Percentiles rank a stretch among this genome's conserved stretches.
phyloP scores from a whole-genome alignment of 2,113 vertebrate species.

The Dipodomys merriami region DNA sequence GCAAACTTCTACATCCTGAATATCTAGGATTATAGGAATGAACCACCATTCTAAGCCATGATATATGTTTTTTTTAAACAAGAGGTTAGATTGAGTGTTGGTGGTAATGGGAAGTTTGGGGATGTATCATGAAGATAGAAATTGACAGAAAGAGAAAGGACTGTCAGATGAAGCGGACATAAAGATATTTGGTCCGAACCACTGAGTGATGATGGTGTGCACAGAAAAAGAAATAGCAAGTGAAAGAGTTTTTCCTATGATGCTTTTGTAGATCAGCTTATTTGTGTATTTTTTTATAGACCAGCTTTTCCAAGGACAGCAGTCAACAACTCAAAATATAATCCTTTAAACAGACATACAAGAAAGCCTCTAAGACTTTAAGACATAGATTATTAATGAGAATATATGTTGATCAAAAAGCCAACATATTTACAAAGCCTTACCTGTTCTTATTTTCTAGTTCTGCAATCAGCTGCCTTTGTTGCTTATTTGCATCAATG shows the following conservation, averaged over 20 bases:
- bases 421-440: neutral
- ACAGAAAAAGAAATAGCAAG: no score
- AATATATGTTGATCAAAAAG: neutral
- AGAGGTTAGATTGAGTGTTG: neutral
- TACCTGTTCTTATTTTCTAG: conserved; percentile 99
- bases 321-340: neutral
- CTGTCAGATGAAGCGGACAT: neutral
- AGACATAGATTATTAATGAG: neutral
- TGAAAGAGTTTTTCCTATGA: neutral
- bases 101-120: neutral
- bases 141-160: neutral
- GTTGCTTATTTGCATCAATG: conserved; percentile 97
- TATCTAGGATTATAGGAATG: no score
- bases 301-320: conserved; percentile 23
- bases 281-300: neutral
- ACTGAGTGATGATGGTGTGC: neutral
- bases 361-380: neutral
- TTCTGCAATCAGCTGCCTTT: conserved; percentile 98
- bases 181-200: neutral
- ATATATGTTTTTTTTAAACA: neutral
- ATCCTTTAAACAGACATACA: neutral
- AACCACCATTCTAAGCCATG: neutral
- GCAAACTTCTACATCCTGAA: no score
- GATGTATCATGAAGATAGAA: neutral
- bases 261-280: neutral